These are phyloP conservation scores for Drosophila rhopaloa DNA, from an alignment of 1,140 invertebrate species.

Conservation along the genomic window DNA sequence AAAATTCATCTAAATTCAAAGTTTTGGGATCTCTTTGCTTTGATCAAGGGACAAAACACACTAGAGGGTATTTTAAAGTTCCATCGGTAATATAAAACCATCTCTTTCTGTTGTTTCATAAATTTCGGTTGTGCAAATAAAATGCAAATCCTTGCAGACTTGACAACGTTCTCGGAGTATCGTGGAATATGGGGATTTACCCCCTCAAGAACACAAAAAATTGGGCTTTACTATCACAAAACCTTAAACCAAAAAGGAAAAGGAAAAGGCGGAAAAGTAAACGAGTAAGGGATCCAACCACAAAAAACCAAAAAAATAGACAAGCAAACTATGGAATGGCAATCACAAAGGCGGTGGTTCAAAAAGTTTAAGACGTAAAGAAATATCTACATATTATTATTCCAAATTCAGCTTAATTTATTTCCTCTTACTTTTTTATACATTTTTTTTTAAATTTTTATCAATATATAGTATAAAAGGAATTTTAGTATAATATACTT, in stretches of 20 bases:
- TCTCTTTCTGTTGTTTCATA: conserved; percentile 14
- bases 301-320: conserved; percentile 27
- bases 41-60: not conserved
- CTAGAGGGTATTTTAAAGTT: conserved; percentile 1
- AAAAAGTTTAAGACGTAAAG: not conserved
- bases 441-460: too few species aligned
- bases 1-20: too few species aligned
- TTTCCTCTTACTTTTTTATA: too few species aligned
- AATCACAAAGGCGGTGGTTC: conserved; percentile 25
- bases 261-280: conserved; percentile 4
- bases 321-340: conserved; percentile 40
- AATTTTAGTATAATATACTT: too few species aligned
- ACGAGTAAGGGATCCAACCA: conserved; percentile 18
- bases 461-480: too few species aligned
- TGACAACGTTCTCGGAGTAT: conserved; percentile 55
- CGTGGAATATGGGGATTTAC: conserved; percentile 10
- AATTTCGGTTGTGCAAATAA: conserved; percentile 46
- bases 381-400: not conserved
- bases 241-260: conserved; percentile 32
- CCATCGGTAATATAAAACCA: not conserved
- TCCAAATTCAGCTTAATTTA: too few species aligned
- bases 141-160: conserved; percentile 71
- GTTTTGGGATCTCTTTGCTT: not conserved
- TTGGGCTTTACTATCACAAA: conserved; percentile 57
- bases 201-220: conserved; percentile 46